phyloP scores from a whole-genome alignment of 2,888 invertebrate species.

The Octonoba sinensis region DNA sequence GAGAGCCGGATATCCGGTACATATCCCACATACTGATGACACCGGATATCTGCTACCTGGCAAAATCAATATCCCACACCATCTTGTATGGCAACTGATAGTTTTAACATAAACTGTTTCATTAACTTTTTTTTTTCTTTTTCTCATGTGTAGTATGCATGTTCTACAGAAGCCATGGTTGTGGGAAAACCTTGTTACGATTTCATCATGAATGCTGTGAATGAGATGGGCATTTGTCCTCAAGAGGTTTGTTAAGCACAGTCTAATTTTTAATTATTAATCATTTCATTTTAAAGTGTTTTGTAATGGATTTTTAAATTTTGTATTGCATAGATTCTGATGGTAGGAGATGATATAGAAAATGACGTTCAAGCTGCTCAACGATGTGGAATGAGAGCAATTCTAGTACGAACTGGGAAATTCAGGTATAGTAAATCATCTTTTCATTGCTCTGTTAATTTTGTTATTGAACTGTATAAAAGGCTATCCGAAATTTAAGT shows the following conservation, averaged over 20 bases:
- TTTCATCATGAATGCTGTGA: constrained; percentile 56
- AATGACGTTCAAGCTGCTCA: constrained; percentile 55
- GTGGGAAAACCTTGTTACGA: constrained; percentile 59
- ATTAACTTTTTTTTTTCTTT: background rate
- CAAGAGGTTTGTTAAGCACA: constrained; percentile 36
- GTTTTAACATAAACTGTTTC: background rate
- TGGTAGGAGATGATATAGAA: constrained; percentile 58
- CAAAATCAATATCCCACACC: no score
- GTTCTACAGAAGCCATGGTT: constrained; percentile 55
- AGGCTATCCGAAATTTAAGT: no score
- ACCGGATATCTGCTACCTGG: no score
- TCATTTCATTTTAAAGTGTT: background rate
- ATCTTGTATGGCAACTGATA: background rate
- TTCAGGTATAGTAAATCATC: constrained; percentile 22
- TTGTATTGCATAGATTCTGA: constrained; percentile 22
- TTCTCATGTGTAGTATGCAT: constrained; percentile 39
- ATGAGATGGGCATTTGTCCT: constrained; percentile 46
- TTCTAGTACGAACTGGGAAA: constrained; percentile 51
- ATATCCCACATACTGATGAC: no score
- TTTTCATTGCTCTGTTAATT: no score
- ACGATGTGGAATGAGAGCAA: constrained; percentile 56
- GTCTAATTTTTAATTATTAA: background rate
- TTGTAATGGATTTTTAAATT: background rate
- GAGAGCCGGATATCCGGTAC: no score
- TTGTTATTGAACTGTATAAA: no score